Evolutionary conservation across 2,797 vertebrate species (phyloP), one percentile per base, ranked within the genome.

Genomic region (Crax fasciolata): DNA sequence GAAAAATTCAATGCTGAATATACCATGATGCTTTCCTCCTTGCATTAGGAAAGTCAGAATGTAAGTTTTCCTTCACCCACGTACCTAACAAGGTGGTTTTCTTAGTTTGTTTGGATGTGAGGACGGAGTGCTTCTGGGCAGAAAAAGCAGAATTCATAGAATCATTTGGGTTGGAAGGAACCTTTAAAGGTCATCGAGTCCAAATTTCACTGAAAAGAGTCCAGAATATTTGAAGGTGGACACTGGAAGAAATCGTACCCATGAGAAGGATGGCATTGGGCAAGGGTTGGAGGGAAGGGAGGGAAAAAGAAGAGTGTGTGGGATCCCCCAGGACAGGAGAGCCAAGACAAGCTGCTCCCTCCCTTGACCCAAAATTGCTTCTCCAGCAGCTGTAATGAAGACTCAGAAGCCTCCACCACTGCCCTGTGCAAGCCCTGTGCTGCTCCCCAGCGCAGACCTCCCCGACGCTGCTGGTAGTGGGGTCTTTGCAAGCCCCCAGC

Each of bases 401-500:
- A 19, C 19, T 25, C 43, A 3, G 58, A 13, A 51, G 9, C 32
- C 8, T 32, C 71, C 52, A 24, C 21, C 39, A 13, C 16, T 15
- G 6, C 8, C 27, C 54, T 3, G 0, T 6, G 13, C 38, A 55
- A 73, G 38, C 32, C 48, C 28, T 28, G 9, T 4, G 0, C 6
- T 49, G 35, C 18, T 51, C n/a, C 11, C 41, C 38, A 16, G 13
- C 3, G 0, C 41, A 32, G 30, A 44, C 41, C 41, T 57, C 23
- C 35, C 65, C 28, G 1, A 0, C 14, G 15, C 17, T 0, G 0
- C 52, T n/a, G 48, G 19, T 5, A 27, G 2, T 1, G 1, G 32
- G 10, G 10, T 19, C 54, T 66, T 21, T 28, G 52, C 32, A 61
- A 76, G 39, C 27, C 59, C 48, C 24, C 16, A 16, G 46, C 39